Percentiles rank a stretch among this genome's conserved stretches.
Evolutionary conservation across 2,797 vertebrate species (phyloP).

Genomic region (Naso thynnoides): DNA sequence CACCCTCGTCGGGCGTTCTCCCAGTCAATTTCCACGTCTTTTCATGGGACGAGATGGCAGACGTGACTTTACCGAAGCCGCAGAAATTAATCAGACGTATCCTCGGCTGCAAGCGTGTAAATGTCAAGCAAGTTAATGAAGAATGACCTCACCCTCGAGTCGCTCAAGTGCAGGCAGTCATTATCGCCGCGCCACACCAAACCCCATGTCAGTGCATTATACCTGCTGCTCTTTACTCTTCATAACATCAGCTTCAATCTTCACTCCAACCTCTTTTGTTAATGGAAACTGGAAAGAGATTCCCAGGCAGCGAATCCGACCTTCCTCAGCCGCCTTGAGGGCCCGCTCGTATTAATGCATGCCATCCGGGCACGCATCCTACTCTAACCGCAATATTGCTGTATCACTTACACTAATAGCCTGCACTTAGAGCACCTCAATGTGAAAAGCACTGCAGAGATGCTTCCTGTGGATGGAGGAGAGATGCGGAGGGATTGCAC

Average conservation of each 20-base stretch:
- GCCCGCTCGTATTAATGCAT: conserved; percentile 21
- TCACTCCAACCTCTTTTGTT: conserved; percentile 42
- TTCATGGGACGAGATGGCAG: background rate
- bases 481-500: background rate
- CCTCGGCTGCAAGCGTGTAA: conserved; percentile 29
- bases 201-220: conserved; percentile 17
- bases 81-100: conserved; percentile 17
- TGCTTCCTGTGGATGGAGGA: conserved; percentile 51
- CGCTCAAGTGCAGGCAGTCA: conserved; percentile 45
- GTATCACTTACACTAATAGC: conserved; percentile 75
- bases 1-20: background rate
- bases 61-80: conserved; percentile 20
- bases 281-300: conserved; percentile 51
- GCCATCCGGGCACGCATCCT: conserved; percentile 17
- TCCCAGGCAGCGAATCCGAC: conserved; percentile 16
- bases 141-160: conserved; percentile 40
- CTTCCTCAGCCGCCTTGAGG: conserved; percentile 21
- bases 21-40: conserved; percentile 14
- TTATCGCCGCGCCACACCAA: conserved; percentile 19
- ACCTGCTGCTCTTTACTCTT: conserved; percentile 30
- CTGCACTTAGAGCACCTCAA: conserved; percentile 52
- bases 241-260: conserved; percentile 40
- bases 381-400: conserved; percentile 65
- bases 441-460: conserved; percentile 51
- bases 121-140: conserved; percentile 49